Percentiles rank a stretch among this genome's conserved stretches.
Conservation (phyloP, 2,797 vertebrate species). For the Squalus acanthias region DNA sequence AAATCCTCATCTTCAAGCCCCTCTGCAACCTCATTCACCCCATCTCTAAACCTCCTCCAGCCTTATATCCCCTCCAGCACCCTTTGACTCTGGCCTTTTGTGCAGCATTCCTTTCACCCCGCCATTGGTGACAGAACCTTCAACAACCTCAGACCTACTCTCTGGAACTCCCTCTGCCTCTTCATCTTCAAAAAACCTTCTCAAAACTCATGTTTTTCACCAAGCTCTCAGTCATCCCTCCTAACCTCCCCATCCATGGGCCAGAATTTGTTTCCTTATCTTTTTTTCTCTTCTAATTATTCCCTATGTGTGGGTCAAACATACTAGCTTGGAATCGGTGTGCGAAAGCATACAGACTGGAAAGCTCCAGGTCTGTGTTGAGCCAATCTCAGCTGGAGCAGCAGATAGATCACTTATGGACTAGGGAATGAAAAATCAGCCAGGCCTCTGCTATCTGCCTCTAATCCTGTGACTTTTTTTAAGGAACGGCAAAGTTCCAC, state of each 20-base stretch:
- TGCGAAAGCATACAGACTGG: background rate
- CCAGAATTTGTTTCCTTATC: background rate
- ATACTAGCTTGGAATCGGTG: background rate
- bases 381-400: background rate
- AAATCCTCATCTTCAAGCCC: background rate
- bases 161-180: background rate
- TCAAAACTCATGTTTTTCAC: background rate
- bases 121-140: too few relatives aligned
- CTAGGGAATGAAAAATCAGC: background rate
- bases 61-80: background rate
- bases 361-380: background rate
- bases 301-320: background rate
- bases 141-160: background rate
- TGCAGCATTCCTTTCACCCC: background rate
- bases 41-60: background rate
- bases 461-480: background rate
- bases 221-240: background rate
- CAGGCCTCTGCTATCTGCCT: background rate
- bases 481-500: background rate
- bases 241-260: background rate
- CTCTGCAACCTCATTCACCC: background rate
- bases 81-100: background rate
- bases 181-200: background rate
- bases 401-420: background rate
- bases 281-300: background rate